Percentiles rank a stretch among this genome's conserved stretches.
phyloP scores from a whole-genome alignment of 2,113 vertebrate species.

The Lepisosteus oculatus region DNA sequence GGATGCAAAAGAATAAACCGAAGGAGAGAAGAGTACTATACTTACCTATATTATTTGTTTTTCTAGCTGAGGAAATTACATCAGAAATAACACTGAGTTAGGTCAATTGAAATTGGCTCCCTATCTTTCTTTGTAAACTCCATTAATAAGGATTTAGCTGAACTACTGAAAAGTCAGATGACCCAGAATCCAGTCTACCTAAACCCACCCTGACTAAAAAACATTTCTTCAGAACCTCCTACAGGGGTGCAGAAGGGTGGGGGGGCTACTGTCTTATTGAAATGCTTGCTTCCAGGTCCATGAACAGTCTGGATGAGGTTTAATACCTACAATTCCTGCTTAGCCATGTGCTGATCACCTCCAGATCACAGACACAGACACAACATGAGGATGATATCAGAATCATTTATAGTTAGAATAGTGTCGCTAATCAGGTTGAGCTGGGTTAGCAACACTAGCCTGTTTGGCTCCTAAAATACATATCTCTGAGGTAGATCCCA shows the following conservation, averaged over 20 bases:
- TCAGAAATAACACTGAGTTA: too few species aligned
- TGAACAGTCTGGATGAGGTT: neutral
- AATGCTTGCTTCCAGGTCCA: neutral
- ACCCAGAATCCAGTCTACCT: slow-evolving; percentile 1
- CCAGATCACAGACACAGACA: neutral
- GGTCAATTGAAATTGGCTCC: too few species aligned
- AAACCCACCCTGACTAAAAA: neutral
- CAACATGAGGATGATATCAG: neutral
- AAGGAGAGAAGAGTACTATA: too few species aligned
- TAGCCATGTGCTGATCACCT: neutral
- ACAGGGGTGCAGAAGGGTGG: neutral
- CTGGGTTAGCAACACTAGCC: slow-evolving; percentile 27
- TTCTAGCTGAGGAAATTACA: too few species aligned
- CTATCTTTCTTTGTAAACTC: too few species aligned
- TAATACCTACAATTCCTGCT: neutral
- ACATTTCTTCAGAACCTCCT: neutral
- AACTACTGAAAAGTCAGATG: neutral
- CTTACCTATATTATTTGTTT: too few species aligned
- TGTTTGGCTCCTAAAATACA: slow-evolving; percentile 17
- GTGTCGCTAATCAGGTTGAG: neutral
- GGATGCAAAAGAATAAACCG: too few species aligned
- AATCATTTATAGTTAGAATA: neutral
- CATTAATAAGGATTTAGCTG: too few species aligned
- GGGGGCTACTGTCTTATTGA: neutral
- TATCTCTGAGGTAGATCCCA: slow-evolving; percentile 21